Base-by-base conservation (phyloP, 2,888 invertebrate genomes). In the Drosophila acutilabella region DNA sequence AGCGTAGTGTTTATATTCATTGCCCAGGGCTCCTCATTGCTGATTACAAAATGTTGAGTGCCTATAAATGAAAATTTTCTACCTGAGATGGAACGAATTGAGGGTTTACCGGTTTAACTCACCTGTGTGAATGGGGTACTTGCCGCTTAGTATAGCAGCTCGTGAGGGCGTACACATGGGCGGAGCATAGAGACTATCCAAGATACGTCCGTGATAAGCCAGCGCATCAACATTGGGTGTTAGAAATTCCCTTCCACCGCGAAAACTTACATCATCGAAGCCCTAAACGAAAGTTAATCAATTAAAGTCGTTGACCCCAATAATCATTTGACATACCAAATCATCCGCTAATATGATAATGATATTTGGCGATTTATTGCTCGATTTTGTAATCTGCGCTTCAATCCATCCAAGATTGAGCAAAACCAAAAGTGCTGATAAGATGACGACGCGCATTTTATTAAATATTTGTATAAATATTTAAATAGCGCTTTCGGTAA, bases 201-300 rank as follows among this genome's bases (percentile, higher is more conserved):
- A 93, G 64, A 98, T 95, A 18, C 97, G 94, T 3, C 98, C 97
- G 89, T 96, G 95, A 90, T 96, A 96, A 0, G 96, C 98, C 73
- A 98, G 90, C 0, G 96, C 95, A 91, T 98, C 98, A 62, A 98
- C 96, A 90, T 98, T 98, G 0, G 98, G 98, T 0, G 98, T 98
- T 47, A 96, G 94, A 81, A 97, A 97, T 93, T 98, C 96, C 78
- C 96, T 94, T 0, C 96, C 96, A 0, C 98, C 98, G 86, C 97
- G 98, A 90, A 97, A 98, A 57, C 97, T 95, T 5, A 98, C 96
- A 91, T 98, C 98, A 90, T 98, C 96, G 95, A 97, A 97, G 10
- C 98, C 98, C 98, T 98, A 36, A 7, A 20, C 13, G 3, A 2
- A 16, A 47, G 5, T 36, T 36, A 13, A 36, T 36, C 11, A 53